Percentiles rank a stretch among this genome's conserved stretches.
Conservation (phyloP, 2,888 invertebrate genomes). For the Chelonus formosanus region DNA sequence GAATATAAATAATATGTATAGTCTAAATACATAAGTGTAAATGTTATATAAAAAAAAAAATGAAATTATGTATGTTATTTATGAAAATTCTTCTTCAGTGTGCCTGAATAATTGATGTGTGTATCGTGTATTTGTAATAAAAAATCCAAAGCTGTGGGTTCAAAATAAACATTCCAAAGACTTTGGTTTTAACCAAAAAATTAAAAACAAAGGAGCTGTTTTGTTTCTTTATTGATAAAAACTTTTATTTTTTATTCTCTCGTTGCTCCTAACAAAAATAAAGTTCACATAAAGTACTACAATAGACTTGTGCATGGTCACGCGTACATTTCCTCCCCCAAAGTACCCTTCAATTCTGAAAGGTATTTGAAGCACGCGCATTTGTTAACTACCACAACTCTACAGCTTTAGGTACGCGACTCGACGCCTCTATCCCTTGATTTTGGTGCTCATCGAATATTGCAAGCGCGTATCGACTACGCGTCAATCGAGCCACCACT, state of each 20-base stretch:
- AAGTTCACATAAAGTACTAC: slow-evolving; percentile 19
- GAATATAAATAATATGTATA: background rate
- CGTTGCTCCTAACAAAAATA: slow-evolving; percentile 24
- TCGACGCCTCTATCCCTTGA: slow-evolving; percentile 28
- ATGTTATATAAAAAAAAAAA: slow-evolving; percentile 6
- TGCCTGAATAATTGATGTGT: slow-evolving; percentile 10
- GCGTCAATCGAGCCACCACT: slow-evolving; percentile 34
- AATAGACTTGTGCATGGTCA: slow-evolving; percentile 32
- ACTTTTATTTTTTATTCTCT: background rate
- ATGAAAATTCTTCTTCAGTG: slow-evolving; percentile 9
- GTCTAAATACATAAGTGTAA: slow-evolving; percentile 13
- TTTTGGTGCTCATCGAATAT: slow-evolving; percentile 43
- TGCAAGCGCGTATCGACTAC: slow-evolving; percentile 38
- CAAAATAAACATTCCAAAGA: no score
- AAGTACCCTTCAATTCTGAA: slow-evolving; percentile 37
- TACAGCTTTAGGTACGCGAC: background rate
- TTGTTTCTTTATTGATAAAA: background rate
- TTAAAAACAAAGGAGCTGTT: background rate
- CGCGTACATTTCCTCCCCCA: slow-evolving; percentile 25
- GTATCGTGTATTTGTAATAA: background rate
- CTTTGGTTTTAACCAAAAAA: no score
- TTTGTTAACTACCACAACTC: slow-evolving; percentile 47
- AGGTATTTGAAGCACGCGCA: slow-evolving; percentile 49
- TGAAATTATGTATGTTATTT: slow-evolving; percentile 11
- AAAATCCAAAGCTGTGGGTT: no score